Evolutionary conservation across 2,888 invertebrate genomes (phyloP).

Genomic region (Conistra vaccinii): DNA sequence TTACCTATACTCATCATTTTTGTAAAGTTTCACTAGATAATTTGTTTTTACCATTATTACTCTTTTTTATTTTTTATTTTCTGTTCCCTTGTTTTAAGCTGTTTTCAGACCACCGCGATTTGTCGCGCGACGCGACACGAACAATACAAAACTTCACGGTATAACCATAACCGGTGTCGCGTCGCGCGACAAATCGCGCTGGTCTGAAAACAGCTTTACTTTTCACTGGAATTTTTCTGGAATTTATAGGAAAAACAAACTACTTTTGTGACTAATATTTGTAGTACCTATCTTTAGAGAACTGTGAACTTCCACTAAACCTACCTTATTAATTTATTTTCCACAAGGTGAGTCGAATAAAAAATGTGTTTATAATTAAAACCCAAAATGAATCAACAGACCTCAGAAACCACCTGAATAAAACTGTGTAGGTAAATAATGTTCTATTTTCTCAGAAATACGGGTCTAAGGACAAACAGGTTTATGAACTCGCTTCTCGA

Average conservation of each 20-base stretch:
- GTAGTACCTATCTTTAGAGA: too few species aligned
- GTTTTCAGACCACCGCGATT: too few species aligned
- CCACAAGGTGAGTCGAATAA: slow-evolving; percentile 3
- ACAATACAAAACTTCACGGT: too few species aligned
- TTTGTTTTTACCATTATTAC: too few species aligned
- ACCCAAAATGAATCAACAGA: slow-evolving; percentile 8
- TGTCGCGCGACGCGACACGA: too few species aligned
- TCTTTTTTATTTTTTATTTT: neutral
- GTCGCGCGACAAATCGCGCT: too few species aligned
- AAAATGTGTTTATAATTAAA: neutral
- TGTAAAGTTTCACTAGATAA: too few species aligned
- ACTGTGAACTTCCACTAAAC: too few species aligned
- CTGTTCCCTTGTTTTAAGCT: neutral
- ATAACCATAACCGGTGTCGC: too few species aligned
- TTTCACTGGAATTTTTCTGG: neutral
- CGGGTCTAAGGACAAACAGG: neutral
- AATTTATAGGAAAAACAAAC: neutral
- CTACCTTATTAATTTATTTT: slow-evolving; percentile 1
- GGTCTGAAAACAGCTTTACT: too few species aligned
- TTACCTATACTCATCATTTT: too few species aligned
- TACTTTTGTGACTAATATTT: neutral
- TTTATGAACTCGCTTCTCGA: neutral
- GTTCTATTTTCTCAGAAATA: slow-evolving; percentile 13
- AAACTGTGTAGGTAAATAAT: neutral
- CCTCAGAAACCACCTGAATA: neutral